Base-by-base conservation (phyloP, 2,797 vertebrate species). In the Sibirionetta formosa region DNA sequence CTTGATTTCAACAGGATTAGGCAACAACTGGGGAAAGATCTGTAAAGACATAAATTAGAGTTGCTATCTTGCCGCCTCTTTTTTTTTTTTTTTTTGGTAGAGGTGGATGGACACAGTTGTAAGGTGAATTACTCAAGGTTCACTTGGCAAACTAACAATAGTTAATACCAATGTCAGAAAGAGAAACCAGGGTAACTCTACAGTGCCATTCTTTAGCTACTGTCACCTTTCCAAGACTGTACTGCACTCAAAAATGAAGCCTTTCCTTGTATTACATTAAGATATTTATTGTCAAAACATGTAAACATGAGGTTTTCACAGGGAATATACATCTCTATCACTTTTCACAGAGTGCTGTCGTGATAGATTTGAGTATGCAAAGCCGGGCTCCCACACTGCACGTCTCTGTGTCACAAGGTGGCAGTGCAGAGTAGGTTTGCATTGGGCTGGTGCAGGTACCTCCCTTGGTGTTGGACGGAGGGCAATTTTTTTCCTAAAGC, bases 291-390 rank as follows among this genome's bases (percentile, higher is more conserved):
- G 22, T 68, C 38, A 77, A 70, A 85, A 26, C 3, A 23, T 1
- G 4, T 6, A 57, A 61, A 7, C 4, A 11, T 10, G 29, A 14
- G 7, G 16, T 13, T 11, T n/a, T 71, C 1, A 0, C 35, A 11
- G 31, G 0, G 4, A n/a, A 3, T 18, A 4, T n/a, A 7, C 35
- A 26, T 51, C 19, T 11, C 27, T 12, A 0, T 7, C 1, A 1
- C 24, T 82, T 75, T 33, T 1, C 40, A 2, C 18, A 22, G 2
- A 2, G 4, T 24, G 0, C 38, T 8, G 1, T 0, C 2, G 4
- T 1, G 40, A 27, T 5, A 38, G 12, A 0, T 54, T 29, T 13
- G 35, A 51, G 24, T 16, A 24, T 3, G 0, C 14, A 23, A 7
- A 33, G 20, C 36, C 33, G 3, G 66, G 1, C 8, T 9, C 24